Percentiles rank a stretch among this genome's conserved stretches.
These are phyloP conservation scores for Platysteira castanea DNA, from an alignment of 2,113 vertebrate genomes.

Conservation along the genomic window DNA sequence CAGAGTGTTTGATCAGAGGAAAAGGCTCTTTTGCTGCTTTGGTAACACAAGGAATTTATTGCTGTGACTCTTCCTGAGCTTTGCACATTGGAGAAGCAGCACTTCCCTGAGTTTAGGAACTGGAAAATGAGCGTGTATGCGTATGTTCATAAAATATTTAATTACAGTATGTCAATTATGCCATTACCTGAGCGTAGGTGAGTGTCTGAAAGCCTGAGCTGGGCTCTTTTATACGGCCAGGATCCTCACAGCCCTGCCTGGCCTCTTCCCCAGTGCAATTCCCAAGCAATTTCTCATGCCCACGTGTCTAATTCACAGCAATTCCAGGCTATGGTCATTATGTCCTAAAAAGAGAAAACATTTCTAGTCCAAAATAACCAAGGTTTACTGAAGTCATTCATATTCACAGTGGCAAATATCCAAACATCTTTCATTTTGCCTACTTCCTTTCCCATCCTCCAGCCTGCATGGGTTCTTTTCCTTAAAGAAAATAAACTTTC, in stretches of 20 bases:
- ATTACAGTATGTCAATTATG: neutral
- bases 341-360: neutral
- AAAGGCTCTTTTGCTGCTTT: neutral
- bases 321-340: neutral
- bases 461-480: neutral
- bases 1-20: neutral
- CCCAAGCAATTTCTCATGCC: neutral
- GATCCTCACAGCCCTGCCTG: neutral
- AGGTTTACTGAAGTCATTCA: neutral
- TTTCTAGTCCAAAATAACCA: neutral
- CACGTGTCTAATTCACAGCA: neutral
- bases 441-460: conserved; percentile 43
- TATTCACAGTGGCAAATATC: neutral
- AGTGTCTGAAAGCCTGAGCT: neutral
- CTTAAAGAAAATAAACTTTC: conserved; percentile 9
- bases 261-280: neutral
- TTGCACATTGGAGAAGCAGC: neutral
- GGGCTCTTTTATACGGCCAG: neutral
- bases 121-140: neutral
- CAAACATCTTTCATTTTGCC: neutral
- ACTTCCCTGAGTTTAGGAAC: neutral
- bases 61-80: neutral
- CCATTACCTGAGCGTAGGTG: neutral
- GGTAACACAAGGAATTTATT: neutral
- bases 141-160: neutral